phyloP scores from a whole-genome alignment of 2,797 vertebrate genomes.

The Paguma larvata region DNA sequence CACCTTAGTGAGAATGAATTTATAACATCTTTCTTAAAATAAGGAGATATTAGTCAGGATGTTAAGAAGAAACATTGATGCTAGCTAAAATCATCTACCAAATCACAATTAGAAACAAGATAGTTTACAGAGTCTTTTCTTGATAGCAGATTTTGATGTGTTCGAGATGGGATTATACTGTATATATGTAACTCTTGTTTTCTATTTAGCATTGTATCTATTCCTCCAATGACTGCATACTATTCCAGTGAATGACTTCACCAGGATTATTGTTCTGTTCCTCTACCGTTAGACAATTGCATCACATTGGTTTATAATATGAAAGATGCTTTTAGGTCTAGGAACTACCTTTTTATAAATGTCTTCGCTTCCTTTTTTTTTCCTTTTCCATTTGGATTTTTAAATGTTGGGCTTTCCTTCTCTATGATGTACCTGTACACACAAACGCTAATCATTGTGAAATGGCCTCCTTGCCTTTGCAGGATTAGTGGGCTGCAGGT shows the following conservation, averaged over 20 bases:
- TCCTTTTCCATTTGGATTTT: background rate
- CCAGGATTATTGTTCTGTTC: constrained; percentile 31
- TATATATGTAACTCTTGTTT: background rate
- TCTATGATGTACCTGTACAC: background rate
- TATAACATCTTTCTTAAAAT: constrained; percentile 52
- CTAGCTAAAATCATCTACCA: constrained; percentile 7
- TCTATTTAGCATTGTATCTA: background rate
- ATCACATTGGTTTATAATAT: background rate
- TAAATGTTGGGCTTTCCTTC: background rate
- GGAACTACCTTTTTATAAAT: background rate
- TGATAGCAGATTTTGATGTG: constrained; percentile 32
- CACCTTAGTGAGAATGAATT: constrained; percentile 28
- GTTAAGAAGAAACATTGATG: background rate
- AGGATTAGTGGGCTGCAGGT: background rate
- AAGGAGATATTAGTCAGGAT: constrained; percentile 11
- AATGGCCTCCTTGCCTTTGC: background rate
- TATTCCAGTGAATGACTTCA: background rate
- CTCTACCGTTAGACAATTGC: background rate
- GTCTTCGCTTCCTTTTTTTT: background rate
- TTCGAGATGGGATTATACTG: background rate
- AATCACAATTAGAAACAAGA: background rate
- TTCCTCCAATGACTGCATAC: background rate
- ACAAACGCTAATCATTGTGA: background rate
- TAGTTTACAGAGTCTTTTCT: constrained; percentile 28
- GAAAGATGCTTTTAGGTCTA: background rate